These are phyloP conservation scores for Sebastes hopkinsi DNA, from an alignment of 2,797 vertebrate species.

Conservation along the genomic window DNA sequence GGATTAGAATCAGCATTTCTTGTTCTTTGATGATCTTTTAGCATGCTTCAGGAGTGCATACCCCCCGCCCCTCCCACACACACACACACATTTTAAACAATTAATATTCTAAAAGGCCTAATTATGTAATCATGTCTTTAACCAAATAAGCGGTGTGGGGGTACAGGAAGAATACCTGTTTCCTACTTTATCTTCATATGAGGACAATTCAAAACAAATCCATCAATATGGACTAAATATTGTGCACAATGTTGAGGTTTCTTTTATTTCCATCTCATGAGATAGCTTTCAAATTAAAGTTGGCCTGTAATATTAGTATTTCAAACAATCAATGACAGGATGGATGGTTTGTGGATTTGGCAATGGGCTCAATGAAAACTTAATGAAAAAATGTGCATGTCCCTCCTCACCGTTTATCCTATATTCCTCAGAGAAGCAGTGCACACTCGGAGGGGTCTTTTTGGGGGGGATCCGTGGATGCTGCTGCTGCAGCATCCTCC, in stretches of 20 bases:
- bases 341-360: not conserved
- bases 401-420: not conserved
- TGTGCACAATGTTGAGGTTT: not conserved
- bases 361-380: not conserved
- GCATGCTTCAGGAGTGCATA: constrained; percentile 46
- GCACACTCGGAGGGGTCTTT: not conserved
- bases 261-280: not conserved
- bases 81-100: constrained; percentile 39
- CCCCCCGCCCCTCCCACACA: constrained; percentile 1
- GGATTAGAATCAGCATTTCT: constrained; percentile 67
- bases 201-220: constrained; percentile 27
- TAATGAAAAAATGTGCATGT: not conserved
- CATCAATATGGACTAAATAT: constrained; percentile 3
- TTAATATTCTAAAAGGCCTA: constrained; percentile 69
- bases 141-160: constrained; percentile 35
- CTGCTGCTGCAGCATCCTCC: constrained; percentile 49
- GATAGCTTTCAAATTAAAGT: not conserved
- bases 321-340: not conserved
- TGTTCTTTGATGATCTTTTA: constrained; percentile 73
- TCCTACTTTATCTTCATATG: constrained; percentile 14
- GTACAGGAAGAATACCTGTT: constrained; percentile 19
- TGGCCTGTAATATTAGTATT: not conserved
- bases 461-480: not conserved
- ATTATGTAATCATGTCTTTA: constrained; percentile 70
- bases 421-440: not conserved